Conservation (phyloP, 2,797 vertebrate species). For the Nyctibius grandis region DNA sequence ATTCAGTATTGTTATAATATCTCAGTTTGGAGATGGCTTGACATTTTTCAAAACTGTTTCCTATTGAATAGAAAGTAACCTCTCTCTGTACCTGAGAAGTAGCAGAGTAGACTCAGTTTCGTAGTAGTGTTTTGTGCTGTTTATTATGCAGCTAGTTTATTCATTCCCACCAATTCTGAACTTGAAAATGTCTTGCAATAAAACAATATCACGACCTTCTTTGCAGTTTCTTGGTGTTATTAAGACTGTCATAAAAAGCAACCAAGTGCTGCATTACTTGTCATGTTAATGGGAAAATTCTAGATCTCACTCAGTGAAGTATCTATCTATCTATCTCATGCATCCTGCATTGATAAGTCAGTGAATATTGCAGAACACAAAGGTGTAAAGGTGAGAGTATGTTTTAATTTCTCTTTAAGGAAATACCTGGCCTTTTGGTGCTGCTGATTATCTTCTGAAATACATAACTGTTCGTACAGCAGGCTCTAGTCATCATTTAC, state of each 20-base stretch:
- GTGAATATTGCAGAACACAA: neutral
- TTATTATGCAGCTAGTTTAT: neutral
- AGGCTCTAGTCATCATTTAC: neutral
- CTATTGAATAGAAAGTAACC: neutral
- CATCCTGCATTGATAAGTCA: neutral
- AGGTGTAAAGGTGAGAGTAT: neutral
- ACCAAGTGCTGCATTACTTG: neutral
- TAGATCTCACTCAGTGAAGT: neutral
- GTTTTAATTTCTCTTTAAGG: neutral
- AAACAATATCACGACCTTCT: neutral
- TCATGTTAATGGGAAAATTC: neutral
- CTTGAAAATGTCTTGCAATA: neutral
- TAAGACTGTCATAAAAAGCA: neutral
- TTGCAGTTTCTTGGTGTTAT: neutral
- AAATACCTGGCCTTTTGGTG: neutral
- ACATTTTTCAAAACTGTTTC: neutral
- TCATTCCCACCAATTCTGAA: neutral
- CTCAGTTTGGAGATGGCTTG: neutral
- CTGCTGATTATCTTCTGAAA: conserved; percentile 12
- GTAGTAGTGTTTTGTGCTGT: neutral
- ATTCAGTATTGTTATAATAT: neutral
- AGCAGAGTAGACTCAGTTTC: neutral
- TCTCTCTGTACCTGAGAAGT: neutral
- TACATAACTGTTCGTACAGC: neutral
- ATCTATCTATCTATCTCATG: neutral